phyloP scores from a whole-genome alignment of 2,888 invertebrate species.

The Epiblema foenella region DNA sequence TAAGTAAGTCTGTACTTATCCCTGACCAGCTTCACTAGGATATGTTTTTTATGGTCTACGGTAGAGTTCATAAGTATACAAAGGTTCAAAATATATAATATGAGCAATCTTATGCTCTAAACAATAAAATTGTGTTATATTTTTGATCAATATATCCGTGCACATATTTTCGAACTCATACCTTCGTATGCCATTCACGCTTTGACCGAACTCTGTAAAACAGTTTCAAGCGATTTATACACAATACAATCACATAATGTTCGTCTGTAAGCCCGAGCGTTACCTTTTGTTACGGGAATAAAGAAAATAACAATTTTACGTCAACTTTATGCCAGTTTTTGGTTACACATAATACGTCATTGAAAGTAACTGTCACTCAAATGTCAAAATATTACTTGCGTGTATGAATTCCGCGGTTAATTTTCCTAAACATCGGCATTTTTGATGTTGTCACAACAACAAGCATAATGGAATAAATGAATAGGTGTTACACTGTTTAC shows the following conservation, averaged over 20 bases:
- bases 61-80: no score
- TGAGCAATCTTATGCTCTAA: no score
- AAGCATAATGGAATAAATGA: constrained; percentile 33
- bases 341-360: constrained; percentile 73
- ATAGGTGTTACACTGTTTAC: constrained; percentile 47
- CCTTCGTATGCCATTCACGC: neutral
- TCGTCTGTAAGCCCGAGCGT: constrained; percentile 30
- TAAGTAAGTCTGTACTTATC: neutral
- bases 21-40: no score
- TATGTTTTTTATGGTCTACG: no score
- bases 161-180: no score
- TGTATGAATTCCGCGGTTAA: constrained; percentile 65
- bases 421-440: constrained; percentile 68
- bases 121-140: no score
- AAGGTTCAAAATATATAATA: no score
- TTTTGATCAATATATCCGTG: no score
- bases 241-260: constrained; percentile 7
- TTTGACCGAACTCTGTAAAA: neutral
- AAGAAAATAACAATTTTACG: constrained; percentile 49
- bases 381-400: constrained; percentile 73
- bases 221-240: constrained; percentile 5
- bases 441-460: constrained; percentile 61
- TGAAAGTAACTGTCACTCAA: constrained; percentile 82
- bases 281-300: constrained; percentile 48
- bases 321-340: constrained; percentile 64